A percentile compares a stretch with the other conserved stretches of the same genome.
Conservation (phyloP, 2,888 invertebrate genomes). For the Cartodere bifasciata region DNA sequence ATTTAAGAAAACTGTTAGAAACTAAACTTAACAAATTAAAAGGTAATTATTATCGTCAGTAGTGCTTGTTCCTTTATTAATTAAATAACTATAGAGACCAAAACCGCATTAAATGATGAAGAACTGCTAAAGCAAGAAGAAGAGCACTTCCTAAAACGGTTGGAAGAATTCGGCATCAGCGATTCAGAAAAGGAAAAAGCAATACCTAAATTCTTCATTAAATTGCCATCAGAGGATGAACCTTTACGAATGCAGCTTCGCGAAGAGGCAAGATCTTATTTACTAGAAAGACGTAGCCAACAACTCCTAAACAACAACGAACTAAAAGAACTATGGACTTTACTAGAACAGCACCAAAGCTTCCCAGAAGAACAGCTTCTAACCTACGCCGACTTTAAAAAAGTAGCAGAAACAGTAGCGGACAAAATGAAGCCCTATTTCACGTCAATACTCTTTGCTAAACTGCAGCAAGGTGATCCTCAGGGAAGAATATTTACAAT, state of each 20-base stretch:
- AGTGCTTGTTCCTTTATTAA: no score
- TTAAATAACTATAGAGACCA: no score
- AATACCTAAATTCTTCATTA: slow-evolving; percentile 65
- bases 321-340: slow-evolving; percentile 66
- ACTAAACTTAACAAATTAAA: slow-evolving; percentile 40
- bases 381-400: slow-evolving; percentile 72
- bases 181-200: slow-evolving; percentile 21
- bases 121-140: slow-evolving; percentile 22
- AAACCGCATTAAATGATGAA: no score
- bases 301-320: slow-evolving; percentile 81
- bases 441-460: slow-evolving; percentile 76
- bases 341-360: slow-evolving; percentile 71
- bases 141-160: slow-evolving; percentile 22
- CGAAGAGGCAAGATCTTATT: slow-evolving; percentile 79
- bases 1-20: slow-evolving; percentile 38
- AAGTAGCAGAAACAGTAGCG: slow-evolving; percentile 62
- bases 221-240: slow-evolving; percentile 66
- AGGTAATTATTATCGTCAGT: slow-evolving; percentile 30
- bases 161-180: slow-evolving; percentile 23
- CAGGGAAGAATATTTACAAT: slow-evolving; percentile 79
- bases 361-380: slow-evolving; percentile 71
- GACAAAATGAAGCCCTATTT: slow-evolving; percentile 51
- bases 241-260: slow-evolving; percentile 65
- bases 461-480: slow-evolving; percentile 73
- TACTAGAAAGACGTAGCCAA: slow-evolving; percentile 72